Base-by-base conservation (phyloP, 2,888 invertebrate species). In the Drosophila anceps region DNA sequence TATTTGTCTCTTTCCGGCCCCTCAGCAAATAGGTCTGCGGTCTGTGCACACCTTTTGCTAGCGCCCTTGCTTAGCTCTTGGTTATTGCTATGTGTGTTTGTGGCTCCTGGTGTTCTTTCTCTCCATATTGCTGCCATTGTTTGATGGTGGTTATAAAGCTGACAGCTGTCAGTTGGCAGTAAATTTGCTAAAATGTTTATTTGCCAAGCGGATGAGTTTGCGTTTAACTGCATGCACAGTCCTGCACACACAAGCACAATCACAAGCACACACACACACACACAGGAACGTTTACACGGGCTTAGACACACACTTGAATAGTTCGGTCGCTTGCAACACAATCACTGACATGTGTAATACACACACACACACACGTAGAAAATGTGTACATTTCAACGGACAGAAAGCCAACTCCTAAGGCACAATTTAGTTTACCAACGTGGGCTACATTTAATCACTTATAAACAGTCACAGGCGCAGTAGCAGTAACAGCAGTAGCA, bases 131-230 rank as follows among this genome's bases (percentile, higher is more conserved):
- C 61, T 61, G 67, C 55, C 76, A 87, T 86, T 90, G 88, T 90
- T 89, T 87, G 90, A 82, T 88, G 83, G 81, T 86, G 89, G 91
- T 82, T 82, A 83, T 87, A 88, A 86, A 90, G 90, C 84, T 90
- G 89, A 90, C 89, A 89, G 91, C 89, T 91, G 91, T 87, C 89
- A 90, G 89, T 90, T 88, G 78, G 89, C 73, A 88, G 87, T 88
- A 90, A 90, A 86, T 89, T 91, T 90, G 84, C 81, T 83, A 81
- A 84, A 88, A 88, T 90, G 86, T 87, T 87, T 87, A 90, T 87
- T 87, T 87, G 86, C 85, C 76, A 80, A 85, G 84, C 83, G 88
- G 86, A 85, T 83, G 85, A 81, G 85, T 84, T 82, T 89, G 90
- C 78, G 90, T 89, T 87, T 78, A 89, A 73, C 89, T 80, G 75